Evolutionary conservation across 2,113 vertebrate genomes (phyloP).

Genomic region (Psettodes erumei): DNA sequence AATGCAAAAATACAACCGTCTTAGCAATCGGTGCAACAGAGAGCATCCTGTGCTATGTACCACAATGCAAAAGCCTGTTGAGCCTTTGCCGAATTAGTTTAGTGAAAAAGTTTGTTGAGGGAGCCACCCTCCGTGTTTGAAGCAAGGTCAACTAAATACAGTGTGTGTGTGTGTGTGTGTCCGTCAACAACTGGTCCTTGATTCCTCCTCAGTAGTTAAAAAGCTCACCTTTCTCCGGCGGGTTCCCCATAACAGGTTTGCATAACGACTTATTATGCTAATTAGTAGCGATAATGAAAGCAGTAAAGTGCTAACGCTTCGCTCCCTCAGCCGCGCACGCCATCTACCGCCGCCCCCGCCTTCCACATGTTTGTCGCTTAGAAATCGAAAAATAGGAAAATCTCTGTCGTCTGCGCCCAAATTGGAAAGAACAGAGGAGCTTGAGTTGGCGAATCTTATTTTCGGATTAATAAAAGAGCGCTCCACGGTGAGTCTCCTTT

Average conservation of each 20-base stretch:
- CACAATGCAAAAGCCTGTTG: not conserved
- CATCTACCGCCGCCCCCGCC: slow-evolving; percentile 39
- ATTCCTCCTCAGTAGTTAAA: slow-evolving; percentile 30
- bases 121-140: not conserved
- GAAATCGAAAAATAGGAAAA: too few relatives aligned
- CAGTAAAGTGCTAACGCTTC: slow-evolving; percentile 33
- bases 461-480: not conserved
- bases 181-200: not conserved
- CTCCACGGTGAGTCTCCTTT: not conserved
- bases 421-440: slow-evolving; percentile 31
- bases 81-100: not conserved
- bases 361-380: slow-evolving; percentile 43
- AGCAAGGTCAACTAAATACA: not conserved
- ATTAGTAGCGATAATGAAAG: slow-evolving; percentile 57
- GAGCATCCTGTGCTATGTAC: too few relatives aligned
- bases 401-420: slow-evolving; percentile 10
- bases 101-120: slow-evolving; percentile 7
- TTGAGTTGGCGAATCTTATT: too few relatives aligned
- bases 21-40: slow-evolving; percentile 2
- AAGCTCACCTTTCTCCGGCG: slow-evolving; percentile 43
- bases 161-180: not conserved
- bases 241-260: slow-evolving; percentile 50
- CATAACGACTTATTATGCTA: slow-evolving; percentile 67
- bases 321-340: slow-evolving; percentile 22
- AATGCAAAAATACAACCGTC: not conserved